Evolutionary conservation across 2,888 invertebrate genomes (phyloP).

Genomic region (Yponomeuta malinellus): DNA sequence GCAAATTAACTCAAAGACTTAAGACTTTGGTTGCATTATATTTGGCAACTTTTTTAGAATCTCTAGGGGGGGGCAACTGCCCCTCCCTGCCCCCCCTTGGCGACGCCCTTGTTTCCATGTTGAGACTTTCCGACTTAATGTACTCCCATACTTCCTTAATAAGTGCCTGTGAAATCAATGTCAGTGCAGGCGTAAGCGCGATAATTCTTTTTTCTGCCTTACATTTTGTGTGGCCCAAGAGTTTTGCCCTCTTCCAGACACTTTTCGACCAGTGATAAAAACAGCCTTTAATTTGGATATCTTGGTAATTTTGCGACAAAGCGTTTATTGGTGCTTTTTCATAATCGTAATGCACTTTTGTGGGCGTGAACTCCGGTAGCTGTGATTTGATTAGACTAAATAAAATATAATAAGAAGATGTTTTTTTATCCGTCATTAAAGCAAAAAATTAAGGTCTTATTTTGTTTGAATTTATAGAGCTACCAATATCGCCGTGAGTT

Average conservation of each 20-base stretch:
- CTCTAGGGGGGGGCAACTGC: too few relatives aligned
- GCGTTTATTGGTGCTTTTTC: slow-evolving; percentile 13
- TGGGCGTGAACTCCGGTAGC: slow-evolving; percentile 12
- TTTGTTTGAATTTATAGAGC: neutral
- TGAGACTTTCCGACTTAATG: neutral
- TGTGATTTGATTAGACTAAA: slow-evolving; percentile 13
- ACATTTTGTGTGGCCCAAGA: slow-evolving; percentile 13
- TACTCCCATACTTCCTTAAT: too few relatives aligned
- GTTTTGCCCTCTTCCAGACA: slow-evolving; percentile 13
- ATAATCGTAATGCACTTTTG: slow-evolving; percentile 15
- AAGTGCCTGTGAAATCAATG: neutral
- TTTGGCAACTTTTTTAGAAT: too few relatives aligned
- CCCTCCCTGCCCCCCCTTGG: too few relatives aligned
- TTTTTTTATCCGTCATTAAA: too few relatives aligned
- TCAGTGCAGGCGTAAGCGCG: neutral
- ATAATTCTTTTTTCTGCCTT: slow-evolving; percentile 14
- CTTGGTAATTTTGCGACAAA: neutral
- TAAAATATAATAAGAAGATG: slow-evolving; percentile 11
- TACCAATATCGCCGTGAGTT: slow-evolving; percentile 3
- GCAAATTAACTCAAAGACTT: too few relatives aligned
- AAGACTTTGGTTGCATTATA: too few relatives aligned
- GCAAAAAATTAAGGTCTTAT: too few relatives aligned
- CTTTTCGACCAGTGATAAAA: slow-evolving; percentile 12
- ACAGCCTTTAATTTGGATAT: neutral
- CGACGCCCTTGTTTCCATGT: too few relatives aligned